Base-by-base conservation (phyloP, 1,140 invertebrate genomes). In the Aphaenogaster floridana region DNA sequence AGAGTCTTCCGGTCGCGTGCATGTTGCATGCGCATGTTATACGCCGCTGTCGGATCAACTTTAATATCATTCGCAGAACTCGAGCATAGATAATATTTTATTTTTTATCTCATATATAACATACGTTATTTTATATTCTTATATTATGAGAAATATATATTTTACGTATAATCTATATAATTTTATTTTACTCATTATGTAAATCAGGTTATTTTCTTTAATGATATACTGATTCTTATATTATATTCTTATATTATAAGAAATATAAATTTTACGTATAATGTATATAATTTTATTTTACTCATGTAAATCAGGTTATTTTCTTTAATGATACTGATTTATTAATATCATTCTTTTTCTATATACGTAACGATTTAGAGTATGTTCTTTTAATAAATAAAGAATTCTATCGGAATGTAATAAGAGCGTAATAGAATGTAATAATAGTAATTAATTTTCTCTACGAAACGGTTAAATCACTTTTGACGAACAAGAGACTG, bases 261-360 rank as follows among this genome's bases (percentile, higher is more conserved):
- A 71, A 36, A 36, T 34, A 72, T 54, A n/a, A 36, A 36, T n/a
- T 74, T 54, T 21, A 45, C 8, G 17, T 36, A 34, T n/a, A 52
- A 39, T 54, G n/a, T 72, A 42, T 61, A 28, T 48, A 69, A 28
- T 69, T 39, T 64, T 39, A 39, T 64, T 39, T 39, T 39, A n/a
- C 4, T 39, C 7, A 39, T 34, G 11, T 39, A 39, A 17, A 64
- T 66, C 5, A 68, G 11, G n/a, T 28, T 45, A 45, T 61, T 57
- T 9, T 68, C 3, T 66, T 68, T 28, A 11, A 45, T 45, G 0
- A 45, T 5, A 71, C 5, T 34, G 4, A 15, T 63, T 6, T 63
- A 34, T 63, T 15, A 15, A 13, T 34, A 13, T 63, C 15, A 48
- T 13, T 21, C 7, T 21, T 42, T 21, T 66, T 66, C n/a, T 21